Evolutionary conservation across 2,797 vertebrate genomes (phyloP), one percentile per base, ranked within the genome.

Genomic region (Oreortyx pictus): DNA sequence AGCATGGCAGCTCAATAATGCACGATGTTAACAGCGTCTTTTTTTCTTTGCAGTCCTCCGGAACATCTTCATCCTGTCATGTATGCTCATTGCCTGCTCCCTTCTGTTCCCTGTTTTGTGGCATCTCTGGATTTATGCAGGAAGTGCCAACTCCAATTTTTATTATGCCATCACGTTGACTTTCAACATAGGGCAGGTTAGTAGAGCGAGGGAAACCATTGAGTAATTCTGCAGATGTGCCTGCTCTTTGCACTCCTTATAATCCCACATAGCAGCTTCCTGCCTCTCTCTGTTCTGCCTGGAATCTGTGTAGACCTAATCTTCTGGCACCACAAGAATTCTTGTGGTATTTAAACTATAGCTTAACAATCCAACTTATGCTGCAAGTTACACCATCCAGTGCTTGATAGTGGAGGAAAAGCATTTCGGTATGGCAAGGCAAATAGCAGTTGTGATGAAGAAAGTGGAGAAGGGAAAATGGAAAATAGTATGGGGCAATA

Each of bases 101-200:
- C 97, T 99, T 62, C 98, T 99, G 35, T 99, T 99, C 84, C 99
- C 99, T 0, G 99, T 99, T 15, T 98, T 99, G 65, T 99, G 99
- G 99, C 99, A 99, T 95, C 98, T 99, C 10, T 99, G 99, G 99
- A 99, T 99, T 97, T 99, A 99, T 17, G 98, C 99, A 11, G 99
- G 99, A 96, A 99, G 99, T 92, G 99, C 99, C 97, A 99, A 99
- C 97, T 99, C 99, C 86, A 99, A 99, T 97, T 99, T 99, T 98
- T 99, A 99, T 97, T 99, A 99, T 44, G 99, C 99, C 97, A 99
- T 99, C 96, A 99, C 99, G 0, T 95, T 99, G 96, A 98, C 99
- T 65, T 99, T 99, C 97, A 99, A 99, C 18, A 96, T 99, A 71
- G 99, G 99, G 12, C 99, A 99, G 99, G 99, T 99, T 77, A 94